Evolutionary conservation across 2,113 vertebrate species (phyloP).

Genomic region (Lampris megalopsis): DNA sequence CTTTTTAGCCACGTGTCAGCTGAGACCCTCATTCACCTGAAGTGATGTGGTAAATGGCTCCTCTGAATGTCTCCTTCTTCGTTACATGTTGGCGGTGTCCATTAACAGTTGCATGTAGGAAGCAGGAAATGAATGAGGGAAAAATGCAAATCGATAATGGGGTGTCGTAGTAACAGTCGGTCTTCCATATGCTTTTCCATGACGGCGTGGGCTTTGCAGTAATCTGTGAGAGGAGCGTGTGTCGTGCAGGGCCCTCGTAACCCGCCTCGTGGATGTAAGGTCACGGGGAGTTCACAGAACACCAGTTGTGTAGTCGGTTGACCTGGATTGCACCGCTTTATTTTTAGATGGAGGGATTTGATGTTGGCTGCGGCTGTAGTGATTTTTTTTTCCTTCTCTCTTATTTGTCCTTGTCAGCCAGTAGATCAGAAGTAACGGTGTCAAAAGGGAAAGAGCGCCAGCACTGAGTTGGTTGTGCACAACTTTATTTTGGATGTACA

Average conservation of each 20-base stretch:
- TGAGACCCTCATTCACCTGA: constrained; percentile 62
- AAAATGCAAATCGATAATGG: constrained; percentile 66
- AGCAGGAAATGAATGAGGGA: constrained; percentile 67
- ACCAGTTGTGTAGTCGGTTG: constrained; percentile 47
- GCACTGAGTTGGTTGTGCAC: no score
- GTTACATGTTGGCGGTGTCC: constrained; percentile 67
- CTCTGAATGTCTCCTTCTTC: constrained; percentile 58
- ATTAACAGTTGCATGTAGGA: constrained; percentile 71
- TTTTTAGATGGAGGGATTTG: constrained; percentile 62
- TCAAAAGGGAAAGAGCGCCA: constrained; percentile 37
- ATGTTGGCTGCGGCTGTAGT: constrained; percentile 48
- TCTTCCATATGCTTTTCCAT: constrained; percentile 53
- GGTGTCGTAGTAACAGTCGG: constrained; percentile 54
- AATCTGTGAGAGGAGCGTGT: constrained; percentile 70
- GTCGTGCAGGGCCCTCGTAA: constrained; percentile 65
- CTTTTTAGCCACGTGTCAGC: constrained; percentile 62
- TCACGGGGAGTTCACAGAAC: constrained; percentile 61
- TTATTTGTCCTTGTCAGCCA: constrained; percentile 47
- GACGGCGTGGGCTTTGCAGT: constrained; percentile 56
- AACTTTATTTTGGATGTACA: no score
- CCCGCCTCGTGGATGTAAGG: constrained; percentile 49
- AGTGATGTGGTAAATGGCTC: constrained; percentile 58
- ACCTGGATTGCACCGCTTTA: constrained; percentile 32
- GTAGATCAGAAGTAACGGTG: constrained; percentile 44
- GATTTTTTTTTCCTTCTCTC: constrained; percentile 29